These are phyloP conservation scores for Sebastes diaconus DNA, from an alignment of 2,797 vertebrate species.

Conservation along the genomic window DNA sequence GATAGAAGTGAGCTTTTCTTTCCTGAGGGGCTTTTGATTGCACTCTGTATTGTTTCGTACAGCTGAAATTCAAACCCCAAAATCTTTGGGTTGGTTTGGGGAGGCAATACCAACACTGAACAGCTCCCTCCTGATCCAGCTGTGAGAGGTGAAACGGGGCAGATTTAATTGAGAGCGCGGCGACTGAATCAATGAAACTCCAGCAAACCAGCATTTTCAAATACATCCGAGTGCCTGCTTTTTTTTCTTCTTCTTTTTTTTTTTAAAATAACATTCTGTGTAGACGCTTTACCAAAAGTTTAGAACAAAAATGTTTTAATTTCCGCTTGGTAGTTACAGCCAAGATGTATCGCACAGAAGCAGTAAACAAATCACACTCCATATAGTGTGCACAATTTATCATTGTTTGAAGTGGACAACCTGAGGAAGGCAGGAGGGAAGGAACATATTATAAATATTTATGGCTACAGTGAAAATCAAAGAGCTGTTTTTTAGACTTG, in stretches of 20 bases:
- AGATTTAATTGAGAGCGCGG: not conserved
- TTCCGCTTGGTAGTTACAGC: not conserved
- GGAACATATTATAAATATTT: constrained; percentile 11
- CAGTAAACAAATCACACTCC: not conserved
- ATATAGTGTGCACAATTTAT: not conserved
- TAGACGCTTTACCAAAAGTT: not conserved
- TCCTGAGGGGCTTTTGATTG: not conserved
- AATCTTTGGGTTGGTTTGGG: not conserved
- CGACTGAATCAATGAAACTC: not conserved
- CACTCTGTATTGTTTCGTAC: not conserved
- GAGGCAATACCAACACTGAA: not conserved
- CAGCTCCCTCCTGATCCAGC: not conserved
- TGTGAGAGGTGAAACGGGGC: constrained; percentile 3
- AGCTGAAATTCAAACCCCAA: not conserved
- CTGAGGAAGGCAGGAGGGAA: not conserved
- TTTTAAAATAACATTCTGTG: not conserved
- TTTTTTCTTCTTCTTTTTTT: not conserved
- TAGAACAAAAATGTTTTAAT: not conserved
- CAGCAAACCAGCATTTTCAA: not conserved
- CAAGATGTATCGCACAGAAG: not conserved
- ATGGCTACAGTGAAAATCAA: not conserved
- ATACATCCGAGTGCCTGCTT: not conserved
- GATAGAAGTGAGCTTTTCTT: not conserved
- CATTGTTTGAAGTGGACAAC: not conserved
- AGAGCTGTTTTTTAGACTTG: not conserved